phyloP scores from a whole-genome alignment of 2,888 invertebrate genomes.

The Euphydryas editha region DNA sequence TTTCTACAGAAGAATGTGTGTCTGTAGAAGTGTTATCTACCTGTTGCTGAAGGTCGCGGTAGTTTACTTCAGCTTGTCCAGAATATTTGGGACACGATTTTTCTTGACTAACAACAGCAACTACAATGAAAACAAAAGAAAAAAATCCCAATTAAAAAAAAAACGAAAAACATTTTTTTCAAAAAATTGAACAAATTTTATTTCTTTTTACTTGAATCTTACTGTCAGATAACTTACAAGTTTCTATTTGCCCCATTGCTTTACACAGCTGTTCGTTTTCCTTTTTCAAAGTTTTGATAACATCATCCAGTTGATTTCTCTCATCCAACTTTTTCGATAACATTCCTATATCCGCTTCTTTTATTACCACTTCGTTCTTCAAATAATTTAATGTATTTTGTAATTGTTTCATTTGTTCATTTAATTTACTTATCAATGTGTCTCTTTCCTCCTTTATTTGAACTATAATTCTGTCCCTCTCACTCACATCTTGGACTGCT shows the following conservation, averaged over 20 bases:
- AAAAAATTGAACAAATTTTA: neutral
- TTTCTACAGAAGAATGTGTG: slow-evolving; percentile 68
- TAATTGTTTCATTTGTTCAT: slow-evolving; percentile 55
- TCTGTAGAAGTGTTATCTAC: slow-evolving; percentile 72
- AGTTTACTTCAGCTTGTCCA: slow-evolving; percentile 50
- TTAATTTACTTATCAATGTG: slow-evolving; percentile 51
- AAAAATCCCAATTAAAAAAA: neutral
- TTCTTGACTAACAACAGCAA: slow-evolving; percentile 57
- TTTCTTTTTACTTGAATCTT: neutral
- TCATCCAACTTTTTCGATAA: slow-evolving; percentile 51
- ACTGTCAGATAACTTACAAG: slow-evolving; percentile 56
- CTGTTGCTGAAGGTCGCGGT: slow-evolving; percentile 59
- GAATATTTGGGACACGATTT: slow-evolving; percentile 52
- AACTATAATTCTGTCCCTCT: slow-evolving; percentile 41
- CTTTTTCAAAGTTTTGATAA: slow-evolving; percentile 53
- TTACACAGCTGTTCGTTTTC: slow-evolving; percentile 63
- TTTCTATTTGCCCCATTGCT: slow-evolving; percentile 60
- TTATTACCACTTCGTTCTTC: slow-evolving; percentile 49
- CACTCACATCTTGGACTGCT: slow-evolving; percentile 24
- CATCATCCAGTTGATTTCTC: slow-evolving; percentile 47
- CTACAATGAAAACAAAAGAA: slow-evolving; percentile 53
- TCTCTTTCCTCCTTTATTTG: slow-evolving; percentile 54
- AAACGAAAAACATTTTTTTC: too few relatives aligned
- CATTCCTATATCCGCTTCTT: slow-evolving; percentile 45
- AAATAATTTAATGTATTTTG: slow-evolving; percentile 50